A percentile compares a stretch with the other conserved stretches of the same genome.
These are phyloP conservation scores for Cryptomyrus ogoouensis DNA, from an alignment of 2,113 vertebrate genomes.

Conservation along the genomic window DNA sequence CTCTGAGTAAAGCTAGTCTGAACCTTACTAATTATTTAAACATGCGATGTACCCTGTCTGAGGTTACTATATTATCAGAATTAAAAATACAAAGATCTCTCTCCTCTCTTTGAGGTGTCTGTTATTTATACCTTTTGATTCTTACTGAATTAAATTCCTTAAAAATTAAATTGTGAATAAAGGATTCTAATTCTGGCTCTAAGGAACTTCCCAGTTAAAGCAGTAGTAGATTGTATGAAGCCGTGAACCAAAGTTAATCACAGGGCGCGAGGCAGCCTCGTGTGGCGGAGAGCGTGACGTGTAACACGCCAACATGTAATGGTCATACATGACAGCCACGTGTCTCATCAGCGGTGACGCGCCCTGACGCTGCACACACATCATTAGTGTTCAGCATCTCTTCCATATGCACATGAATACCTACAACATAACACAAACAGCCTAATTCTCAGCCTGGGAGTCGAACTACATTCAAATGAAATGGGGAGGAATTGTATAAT, in stretches of 20 bases:
- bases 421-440: too few species aligned
- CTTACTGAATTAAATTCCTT: not conserved
- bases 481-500: conserved; percentile 11
- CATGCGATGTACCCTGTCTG: not conserved
- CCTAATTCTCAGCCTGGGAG: not conserved
- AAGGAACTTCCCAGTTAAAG: not conserved
- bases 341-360: not conserved
- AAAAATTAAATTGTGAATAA: not conserved
- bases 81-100: not conserved
- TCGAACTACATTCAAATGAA: not conserved
- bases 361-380: not conserved
- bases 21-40: not conserved
- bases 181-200: not conserved
- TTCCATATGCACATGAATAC: not conserved
- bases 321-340: not conserved
- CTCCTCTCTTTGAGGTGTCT: not conserved
- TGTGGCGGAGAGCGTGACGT: not conserved
- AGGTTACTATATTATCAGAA: not conserved
- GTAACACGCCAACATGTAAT: too few species aligned
- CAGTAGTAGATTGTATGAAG: not conserved
- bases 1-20: not conserved
- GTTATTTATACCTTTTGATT: not conserved
- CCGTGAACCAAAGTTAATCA: not conserved
- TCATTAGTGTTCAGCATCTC: not conserved
- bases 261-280: not conserved